Percentiles rank a stretch among this genome's conserved stretches.
Evolutionary conservation across 2,888 invertebrate species (phyloP).

Genomic region (Holacanthella duospinosa): DNA sequence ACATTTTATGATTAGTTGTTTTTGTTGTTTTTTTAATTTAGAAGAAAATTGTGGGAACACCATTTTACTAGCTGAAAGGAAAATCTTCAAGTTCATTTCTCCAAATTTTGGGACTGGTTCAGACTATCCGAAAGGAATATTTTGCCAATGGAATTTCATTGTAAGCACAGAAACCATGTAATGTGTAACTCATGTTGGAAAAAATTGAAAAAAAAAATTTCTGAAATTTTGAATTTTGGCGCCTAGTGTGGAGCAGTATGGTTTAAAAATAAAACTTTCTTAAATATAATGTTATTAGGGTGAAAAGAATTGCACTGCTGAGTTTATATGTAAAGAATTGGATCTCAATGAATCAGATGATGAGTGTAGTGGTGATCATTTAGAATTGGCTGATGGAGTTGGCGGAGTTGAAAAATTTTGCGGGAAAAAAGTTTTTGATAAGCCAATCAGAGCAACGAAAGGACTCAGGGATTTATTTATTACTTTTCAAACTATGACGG

Average conservation of each 20-base stretch:
- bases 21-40: no score
- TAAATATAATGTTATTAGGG: no score
- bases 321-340: neutral
- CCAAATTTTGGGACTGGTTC: neutral
- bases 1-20: no score
- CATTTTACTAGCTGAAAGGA: neutral
- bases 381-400: conserved; percentile 12
- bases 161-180: no score
- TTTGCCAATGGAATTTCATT: neutral
- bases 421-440: neutral
- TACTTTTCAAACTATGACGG: neutral
- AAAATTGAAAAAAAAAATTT: no score
- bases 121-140: neutral
- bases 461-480: conserved; percentile 12
- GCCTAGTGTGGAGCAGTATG: no score
- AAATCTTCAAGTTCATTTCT: neutral
- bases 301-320: neutral
- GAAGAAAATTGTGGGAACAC: neutral
- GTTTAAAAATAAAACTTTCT: no score
- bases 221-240: no score
- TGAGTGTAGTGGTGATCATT: conserved; percentile 8
- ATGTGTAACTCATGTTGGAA: no score
- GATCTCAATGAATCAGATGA: neutral
- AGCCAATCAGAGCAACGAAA: neutral
- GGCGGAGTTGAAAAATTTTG: conserved; percentile 11